Evolutionary conservation across 2,888 invertebrate species (phyloP), one percentile per base, ranked within the genome.

Genomic region (Sesia bembeciformis): DNA sequence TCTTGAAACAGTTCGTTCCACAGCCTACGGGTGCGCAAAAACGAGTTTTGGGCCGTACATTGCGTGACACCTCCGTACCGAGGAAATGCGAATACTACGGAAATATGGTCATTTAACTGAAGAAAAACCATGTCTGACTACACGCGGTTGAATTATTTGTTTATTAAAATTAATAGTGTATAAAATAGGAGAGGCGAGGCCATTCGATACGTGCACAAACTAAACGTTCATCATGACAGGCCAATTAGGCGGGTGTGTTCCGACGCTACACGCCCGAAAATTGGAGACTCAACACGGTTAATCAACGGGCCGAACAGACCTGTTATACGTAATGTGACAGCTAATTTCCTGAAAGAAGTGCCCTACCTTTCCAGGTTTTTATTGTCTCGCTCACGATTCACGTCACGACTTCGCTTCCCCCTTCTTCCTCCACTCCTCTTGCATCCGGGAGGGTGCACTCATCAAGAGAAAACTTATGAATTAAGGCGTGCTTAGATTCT

Each of bases 281-380:
- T 58, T 56, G 52, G 46, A 43, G 41, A n/a, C 49, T 52, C 50
- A 49, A 43, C 46, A 54, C 53, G 57, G 54, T 55, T 57, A 58
- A 81, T 81, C 78, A 80, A 70, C 62, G 58, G 65, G 70, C 66
- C 62, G 54, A 59, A 59, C 65, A 59, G 38, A 58, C 58, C 69
- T 68, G 72, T 81, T 81, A 82, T 83, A 76, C 74, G 70, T 83
- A 86, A 83, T 83, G 84, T 82, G 85, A 84, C 85, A 86, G 81
- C 80, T 83, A 84, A 86, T 86, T 85, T 83, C 83, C 82, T 78
- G 77, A 73, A 78, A 76, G 76, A 77, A 77, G 69, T 78, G 73
- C 72, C 70, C 70, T 69, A 75, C 78, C 75, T 76, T 56, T 50
- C 23, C 53, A 41, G 51, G 49, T 52, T 81, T 81, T 84, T 79